Evolutionary conservation across 2,113 vertebrate genomes (phyloP), one percentile per base, ranked within the genome.

Genomic region (Brachypteracias leptosomus): DNA sequence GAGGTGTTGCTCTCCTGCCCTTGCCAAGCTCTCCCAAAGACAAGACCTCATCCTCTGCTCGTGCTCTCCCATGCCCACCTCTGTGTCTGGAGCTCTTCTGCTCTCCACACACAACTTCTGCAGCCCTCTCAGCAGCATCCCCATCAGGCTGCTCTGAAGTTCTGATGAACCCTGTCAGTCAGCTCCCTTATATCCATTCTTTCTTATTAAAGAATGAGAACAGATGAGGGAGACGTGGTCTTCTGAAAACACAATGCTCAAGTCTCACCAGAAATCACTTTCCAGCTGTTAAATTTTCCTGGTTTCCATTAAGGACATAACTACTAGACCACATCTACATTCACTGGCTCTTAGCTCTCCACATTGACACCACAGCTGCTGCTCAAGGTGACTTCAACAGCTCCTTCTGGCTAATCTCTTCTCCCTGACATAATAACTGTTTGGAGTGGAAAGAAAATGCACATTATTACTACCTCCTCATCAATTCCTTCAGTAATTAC

Each of bases 41-140:
- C 70, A 49, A 24, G 52, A 42, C 16, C 6, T 16, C 52, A n/a
- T 42, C 63, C 6, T 6, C 19, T 6, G 3, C 24, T 68, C 16
- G 0, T 4, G 26, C 28, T 11, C 15, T 25, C 26, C 51, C 26
- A 24, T 10, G 36, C 9, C 8, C 0, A 14, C 4, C 46, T 73
- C 58, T 26, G 7, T 13, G 31, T 7, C 1, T 11, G 14, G 40
- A 46, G 19, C 71, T 46, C 42, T 42, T 20, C 78, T 20, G n/a
- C 59, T 46, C 71, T 52, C 55, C 72, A 10, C 42, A 4, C 1
- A 1, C 5, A 35, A 20, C 67, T 38, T 18, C 57, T 11, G 4
- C 75, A 61, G 75, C 52, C 75, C 66, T n/a, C 44, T 18, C 70
- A 46, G 36, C 28, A 20, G 18, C 2, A 0, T 33, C 18, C 38